These are phyloP conservation scores for Coccyzus lansbergi DNA, from an alignment of 2,797 vertebrate species.

Conservation along the genomic window DNA sequence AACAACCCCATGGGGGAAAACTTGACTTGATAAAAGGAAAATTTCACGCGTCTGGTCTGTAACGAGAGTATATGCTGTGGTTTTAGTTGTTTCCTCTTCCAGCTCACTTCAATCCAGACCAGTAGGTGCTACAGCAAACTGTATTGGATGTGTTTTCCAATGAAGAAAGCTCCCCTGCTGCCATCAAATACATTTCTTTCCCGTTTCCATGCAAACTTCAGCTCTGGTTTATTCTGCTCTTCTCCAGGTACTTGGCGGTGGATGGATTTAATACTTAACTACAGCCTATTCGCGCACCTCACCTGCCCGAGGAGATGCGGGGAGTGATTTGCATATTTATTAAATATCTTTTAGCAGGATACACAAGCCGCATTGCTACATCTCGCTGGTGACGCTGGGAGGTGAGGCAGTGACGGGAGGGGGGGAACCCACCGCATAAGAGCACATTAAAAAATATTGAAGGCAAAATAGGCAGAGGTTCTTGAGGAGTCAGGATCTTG, in stretches of 20 bases:
- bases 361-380: conserved; percentile 56
- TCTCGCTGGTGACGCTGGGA: conserved; percentile 7
- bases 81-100: background rate
- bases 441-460: background rate
- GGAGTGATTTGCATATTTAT: conserved; percentile 80
- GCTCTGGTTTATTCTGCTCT: conserved; percentile 14
- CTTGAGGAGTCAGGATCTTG: background rate
- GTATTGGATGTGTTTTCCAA: background rate
- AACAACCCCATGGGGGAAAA: background rate
- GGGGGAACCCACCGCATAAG: background rate
- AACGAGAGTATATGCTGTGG: background rate
- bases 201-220: conserved; percentile 15
- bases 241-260: background rate
- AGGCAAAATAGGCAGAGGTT: background rate
- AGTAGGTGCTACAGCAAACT: accelerated
- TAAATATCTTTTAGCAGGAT: conserved; percentile 77
- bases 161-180: background rate
- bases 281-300: conserved; percentile 6
- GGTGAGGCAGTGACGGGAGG: background rate
- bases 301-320: conserved; percentile 76
- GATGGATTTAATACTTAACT: conserved; percentile 66
- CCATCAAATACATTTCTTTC: background rate
- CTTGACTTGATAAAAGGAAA: background rate
- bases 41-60: accelerated
- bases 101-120: background rate